phyloP scores from a whole-genome alignment of 2,797 vertebrate species.

The Peromyscus nudipes region DNA sequence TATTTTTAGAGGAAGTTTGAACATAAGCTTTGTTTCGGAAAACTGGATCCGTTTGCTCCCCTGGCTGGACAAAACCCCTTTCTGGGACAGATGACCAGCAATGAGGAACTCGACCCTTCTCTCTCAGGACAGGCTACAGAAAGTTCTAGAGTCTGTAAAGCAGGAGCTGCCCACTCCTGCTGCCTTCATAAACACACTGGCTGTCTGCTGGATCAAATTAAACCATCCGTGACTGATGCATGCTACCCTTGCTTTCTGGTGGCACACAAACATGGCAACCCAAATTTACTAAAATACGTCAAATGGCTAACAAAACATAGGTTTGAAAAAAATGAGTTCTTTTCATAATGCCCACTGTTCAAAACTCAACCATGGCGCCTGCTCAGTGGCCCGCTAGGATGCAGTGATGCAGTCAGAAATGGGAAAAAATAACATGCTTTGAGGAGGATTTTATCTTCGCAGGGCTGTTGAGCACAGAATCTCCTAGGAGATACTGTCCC shows the following conservation, averaged over 20 bases:
- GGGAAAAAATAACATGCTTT: background rate
- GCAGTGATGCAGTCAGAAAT: background rate
- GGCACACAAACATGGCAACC: constrained; percentile 48
- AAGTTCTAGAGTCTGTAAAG: constrained; percentile 48
- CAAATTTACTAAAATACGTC: constrained; percentile 19
- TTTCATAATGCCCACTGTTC: background rate
- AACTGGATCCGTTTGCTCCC: constrained; percentile 61
- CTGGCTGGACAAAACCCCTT: constrained; percentile 58
- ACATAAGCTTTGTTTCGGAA: constrained; percentile 60
- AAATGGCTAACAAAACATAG: constrained; percentile 16
- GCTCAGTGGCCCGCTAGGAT: background rate
- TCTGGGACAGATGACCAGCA: background rate
- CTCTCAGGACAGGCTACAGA: constrained; percentile 56
- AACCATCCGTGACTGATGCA: constrained; percentile 36
- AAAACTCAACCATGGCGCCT: constrained; percentile 14
- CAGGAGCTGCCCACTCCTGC: background rate
- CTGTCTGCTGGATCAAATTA: constrained; percentile 50
- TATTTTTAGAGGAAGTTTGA: constrained; percentile 46
- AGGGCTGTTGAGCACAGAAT: background rate
- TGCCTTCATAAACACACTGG: constrained; percentile 33
- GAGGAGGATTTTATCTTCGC: constrained; percentile 33
- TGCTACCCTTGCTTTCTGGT: constrained; percentile 2
- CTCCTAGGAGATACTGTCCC: constrained; percentile 30
- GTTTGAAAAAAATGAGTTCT: constrained; percentile 47
- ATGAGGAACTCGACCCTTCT: background rate